Base-by-base conservation (phyloP, 2,797 vertebrate species). In the Oryzias dopingdopingensis region DNA sequence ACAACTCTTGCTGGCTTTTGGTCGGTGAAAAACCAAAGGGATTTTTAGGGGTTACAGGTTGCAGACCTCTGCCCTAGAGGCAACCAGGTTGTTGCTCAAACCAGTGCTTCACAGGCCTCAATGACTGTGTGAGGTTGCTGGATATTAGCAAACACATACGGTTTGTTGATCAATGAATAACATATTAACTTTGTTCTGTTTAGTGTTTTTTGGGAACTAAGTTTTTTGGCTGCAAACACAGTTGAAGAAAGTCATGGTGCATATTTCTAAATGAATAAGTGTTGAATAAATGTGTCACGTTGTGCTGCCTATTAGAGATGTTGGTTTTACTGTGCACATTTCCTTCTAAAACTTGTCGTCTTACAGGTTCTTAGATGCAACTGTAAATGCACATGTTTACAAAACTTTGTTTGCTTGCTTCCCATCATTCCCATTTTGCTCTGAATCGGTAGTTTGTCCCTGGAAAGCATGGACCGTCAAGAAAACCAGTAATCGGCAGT, bases 391-490 rank as follows among this genome's bases (percentile, higher is more conserved):
- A 54, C 22, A 20, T 13, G 13, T 23, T 32, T 14, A 7, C 10
- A 12, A 15, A 12, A 5, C 45, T 15, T 47, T 14, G 45, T 22
- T 3, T 6, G 4, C 16, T 29, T 32, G 14, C 4, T 26, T 29
- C 16, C 32, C 49, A 10, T 50, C 10, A 7, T 5, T 29, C 16
- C 3, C 17, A n/a, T n/a, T 62, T 59, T 59, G 52, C 62, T 60
- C 22, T 23, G 41, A 52, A 43, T 72, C 62, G 58, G 50, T 62
- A 57, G 22, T 74, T 67, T 46, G 44, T 64, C 49, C 44, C 46
- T 10, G 42, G 67, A 48, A 62, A 70, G 62, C 66, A 56, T 61
- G 50, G 52, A 47, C 67, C 70, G 64, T 67, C 80, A 60, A 83
- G 56, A 42, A 67, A 45, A 47, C 40, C 60, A 17, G 54, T 64